phyloP scores from a whole-genome alignment of 2,113 vertebrate species.

The Tragelaphus strepsiceros region DNA sequence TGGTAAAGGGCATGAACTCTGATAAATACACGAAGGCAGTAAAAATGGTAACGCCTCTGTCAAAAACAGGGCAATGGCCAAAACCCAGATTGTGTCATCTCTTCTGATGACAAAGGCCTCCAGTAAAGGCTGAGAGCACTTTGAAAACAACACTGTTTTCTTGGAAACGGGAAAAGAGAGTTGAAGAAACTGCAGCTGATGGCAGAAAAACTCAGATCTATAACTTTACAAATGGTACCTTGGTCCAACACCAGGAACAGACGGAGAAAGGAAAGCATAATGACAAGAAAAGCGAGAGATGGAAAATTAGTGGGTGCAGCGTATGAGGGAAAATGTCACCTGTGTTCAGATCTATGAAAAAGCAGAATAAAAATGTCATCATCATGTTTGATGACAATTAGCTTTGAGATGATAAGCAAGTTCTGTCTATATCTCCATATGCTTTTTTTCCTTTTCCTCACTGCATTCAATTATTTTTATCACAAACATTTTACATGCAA shows the following conservation, averaged over 20 bases:
- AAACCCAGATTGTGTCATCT: slow-evolving; percentile 62
- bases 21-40: slow-evolving; percentile 56
- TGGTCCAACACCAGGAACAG: slow-evolving; percentile 64
- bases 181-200: slow-evolving; percentile 66
- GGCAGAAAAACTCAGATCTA: slow-evolving; percentile 72
- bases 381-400: background rate
- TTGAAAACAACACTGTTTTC: slow-evolving; percentile 69
- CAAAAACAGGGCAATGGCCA: slow-evolving; percentile 65
- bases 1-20: slow-evolving; percentile 44
- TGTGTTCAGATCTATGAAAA: slow-evolving; percentile 68
- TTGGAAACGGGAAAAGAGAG: slow-evolving; percentile 67
- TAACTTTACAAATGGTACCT: slow-evolving; percentile 48
- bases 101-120: slow-evolving; percentile 54
- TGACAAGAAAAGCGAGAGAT: slow-evolving; percentile 62
- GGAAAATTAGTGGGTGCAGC: slow-evolving; percentile 57
- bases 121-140: slow-evolving; percentile 71
- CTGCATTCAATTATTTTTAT: slow-evolving; percentile 70
- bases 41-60: slow-evolving; percentile 60
- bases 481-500: slow-evolving; percentile 68
- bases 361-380: slow-evolving; percentile 37
- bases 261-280: slow-evolving; percentile 65
- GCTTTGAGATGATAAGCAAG: slow-evolving; percentile 15
- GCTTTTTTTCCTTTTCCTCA: slow-evolving; percentile 47
- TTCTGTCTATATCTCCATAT: slow-evolving; percentile 50
- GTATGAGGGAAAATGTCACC: slow-evolving; percentile 66